A percentile compares a stretch with the other conserved stretches of the same genome.
Conservation (phyloP, 2,888 invertebrate genomes). For the Sarcophaga subvicina region DNA sequence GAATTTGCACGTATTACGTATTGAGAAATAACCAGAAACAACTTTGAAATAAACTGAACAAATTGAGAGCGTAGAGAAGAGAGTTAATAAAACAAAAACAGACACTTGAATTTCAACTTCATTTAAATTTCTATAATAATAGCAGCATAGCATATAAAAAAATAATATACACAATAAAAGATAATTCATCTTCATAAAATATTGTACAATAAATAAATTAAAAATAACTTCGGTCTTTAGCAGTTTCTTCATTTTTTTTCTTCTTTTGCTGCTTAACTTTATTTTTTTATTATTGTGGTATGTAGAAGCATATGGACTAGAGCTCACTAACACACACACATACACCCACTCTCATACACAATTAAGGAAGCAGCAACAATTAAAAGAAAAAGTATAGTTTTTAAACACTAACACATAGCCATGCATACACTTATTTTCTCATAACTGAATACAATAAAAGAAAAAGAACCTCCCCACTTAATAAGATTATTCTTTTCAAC, state of each 20-base stretch:
- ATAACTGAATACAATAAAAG: neutral
- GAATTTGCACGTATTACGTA: neutral
- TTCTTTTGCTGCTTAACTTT: conserved; percentile 49
- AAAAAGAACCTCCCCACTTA: neutral
- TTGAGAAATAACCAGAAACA: conserved; percentile 32
- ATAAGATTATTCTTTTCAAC: neutral
- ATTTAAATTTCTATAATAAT: neutral
- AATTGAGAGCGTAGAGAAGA: neutral
- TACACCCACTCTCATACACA: neutral
- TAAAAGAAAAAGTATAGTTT: neutral
- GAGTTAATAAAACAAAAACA: neutral
- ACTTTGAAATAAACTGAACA: conserved; percentile 35
- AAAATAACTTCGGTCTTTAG: conserved; percentile 18
- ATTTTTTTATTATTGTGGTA: conserved; percentile 49
- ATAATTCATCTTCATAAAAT: conserved; percentile 53
- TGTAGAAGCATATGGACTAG: conserved; percentile 2
- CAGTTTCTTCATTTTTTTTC: conserved; percentile 9
- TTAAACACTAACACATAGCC: neutral
- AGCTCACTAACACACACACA: neutral
- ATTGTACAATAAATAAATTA: conserved; percentile 41
- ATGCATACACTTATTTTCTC: neutral
- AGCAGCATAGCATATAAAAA: neutral
- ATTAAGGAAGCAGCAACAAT: neutral
- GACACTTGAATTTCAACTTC: conserved; percentile 10
- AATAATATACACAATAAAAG: conserved; percentile 3